These are phyloP conservation scores for Orientallactaga sibirica DNA, from an alignment of 2,797 vertebrate species.

Conservation along the genomic window DNA sequence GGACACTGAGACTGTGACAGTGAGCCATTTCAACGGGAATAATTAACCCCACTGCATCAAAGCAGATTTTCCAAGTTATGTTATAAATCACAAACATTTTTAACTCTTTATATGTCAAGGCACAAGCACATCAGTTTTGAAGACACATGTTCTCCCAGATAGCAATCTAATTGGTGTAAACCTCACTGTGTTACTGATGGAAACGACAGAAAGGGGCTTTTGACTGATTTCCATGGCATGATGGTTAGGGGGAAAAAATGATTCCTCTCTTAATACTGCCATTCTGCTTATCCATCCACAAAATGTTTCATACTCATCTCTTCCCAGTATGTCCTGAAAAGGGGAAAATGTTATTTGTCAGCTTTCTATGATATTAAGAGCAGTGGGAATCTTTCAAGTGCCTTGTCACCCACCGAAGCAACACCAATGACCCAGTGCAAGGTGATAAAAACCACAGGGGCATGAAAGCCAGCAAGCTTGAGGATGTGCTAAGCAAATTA, in stretches of 20 bases:
- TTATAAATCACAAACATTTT: slow-evolving; percentile 64
- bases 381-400: slow-evolving; percentile 18
- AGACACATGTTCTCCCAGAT: slow-evolving; percentile 44
- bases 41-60: slow-evolving; percentile 80
- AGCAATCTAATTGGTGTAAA: slow-evolving; percentile 53
- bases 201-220: slow-evolving; percentile 33
- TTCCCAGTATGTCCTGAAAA: slow-evolving; percentile 60
- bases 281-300: slow-evolving; percentile 71
- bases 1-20: slow-evolving; percentile 74
- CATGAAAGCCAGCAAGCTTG: slow-evolving; percentile 7
- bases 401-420: slow-evolving; percentile 37
- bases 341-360: slow-evolving; percentile 65
- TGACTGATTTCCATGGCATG: slow-evolving; percentile 49
- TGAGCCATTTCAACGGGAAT: slow-evolving; percentile 75
- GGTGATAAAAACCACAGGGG: slow-evolving; percentile 69
- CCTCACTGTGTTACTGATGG: slow-evolving; percentile 32
- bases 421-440: slow-evolving; percentile 54
- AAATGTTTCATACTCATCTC: slow-evolving; percentile 61
- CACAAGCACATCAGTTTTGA: slow-evolving; percentile 50
- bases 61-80: slow-evolving; percentile 77
- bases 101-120: slow-evolving; percentile 70
- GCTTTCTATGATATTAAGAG: slow-evolving; percentile 54
- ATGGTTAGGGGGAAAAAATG: slow-evolving; percentile 41
- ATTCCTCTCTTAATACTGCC: slow-evolving; percentile 54
- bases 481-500: slow-evolving; percentile 66